phyloP scores from a whole-genome alignment of 1,140 invertebrate species.

The Cryptotermes secundus region DNA sequence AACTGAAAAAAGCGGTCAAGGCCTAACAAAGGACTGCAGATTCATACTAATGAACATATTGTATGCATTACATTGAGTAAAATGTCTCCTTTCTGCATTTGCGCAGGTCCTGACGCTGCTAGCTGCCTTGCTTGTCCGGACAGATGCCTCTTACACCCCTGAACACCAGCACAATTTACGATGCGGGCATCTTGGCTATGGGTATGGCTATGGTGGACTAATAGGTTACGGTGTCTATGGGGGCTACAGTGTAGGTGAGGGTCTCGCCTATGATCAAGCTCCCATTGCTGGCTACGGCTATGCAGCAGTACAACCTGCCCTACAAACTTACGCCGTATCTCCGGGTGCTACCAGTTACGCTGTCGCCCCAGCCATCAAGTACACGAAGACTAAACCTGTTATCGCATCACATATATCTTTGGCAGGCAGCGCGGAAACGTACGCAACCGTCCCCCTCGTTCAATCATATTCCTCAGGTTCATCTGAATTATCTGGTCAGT shows the following conservation, averaged over 20 bases:
- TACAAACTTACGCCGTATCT: background rate
- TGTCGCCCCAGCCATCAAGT: background rate
- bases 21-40: too few species aligned
- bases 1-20: too few species aligned
- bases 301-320: background rate
- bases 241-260: background rate
- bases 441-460: background rate
- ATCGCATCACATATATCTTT: background rate
- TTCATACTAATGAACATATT: too few species aligned
- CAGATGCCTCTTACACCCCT: conserved; percentile 5
- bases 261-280: background rate
- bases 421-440: background rate
- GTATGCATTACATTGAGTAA: too few species aligned
- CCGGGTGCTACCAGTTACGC: background rate
- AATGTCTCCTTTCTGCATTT: background rate
- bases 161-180: conserved; percentile 22
- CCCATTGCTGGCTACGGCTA: background rate
- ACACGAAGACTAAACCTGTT: background rate
- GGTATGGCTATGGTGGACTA: background rate
- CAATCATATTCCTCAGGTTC: background rate
- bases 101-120: conserved; percentile 20
- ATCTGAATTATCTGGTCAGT: background rate
- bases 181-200: background rate
- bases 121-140: background rate
- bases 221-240: background rate